A percentile compares a stretch with the other conserved stretches of the same genome.
These are phyloP conservation scores for Cinclus cinclus DNA, from an alignment of 2,113 vertebrate genomes.

Conservation along the genomic window DNA sequence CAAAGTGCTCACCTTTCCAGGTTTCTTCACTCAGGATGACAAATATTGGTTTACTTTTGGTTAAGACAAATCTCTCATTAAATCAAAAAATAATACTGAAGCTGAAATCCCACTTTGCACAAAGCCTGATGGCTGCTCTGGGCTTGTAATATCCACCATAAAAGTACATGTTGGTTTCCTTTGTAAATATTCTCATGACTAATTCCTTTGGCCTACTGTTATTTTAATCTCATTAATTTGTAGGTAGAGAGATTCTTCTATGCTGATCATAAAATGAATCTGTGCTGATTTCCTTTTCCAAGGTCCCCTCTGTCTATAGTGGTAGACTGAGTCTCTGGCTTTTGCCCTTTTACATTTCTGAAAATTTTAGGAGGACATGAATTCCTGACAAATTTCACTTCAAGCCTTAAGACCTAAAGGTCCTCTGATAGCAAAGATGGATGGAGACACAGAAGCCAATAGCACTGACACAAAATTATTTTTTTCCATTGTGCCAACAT, in stretches of 20 bases:
- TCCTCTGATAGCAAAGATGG: not conserved
- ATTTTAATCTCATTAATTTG: not conserved
- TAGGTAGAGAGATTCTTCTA: not conserved
- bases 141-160: not conserved
- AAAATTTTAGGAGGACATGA: not conserved
- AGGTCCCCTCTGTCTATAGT: not conserved
- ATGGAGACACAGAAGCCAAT: not conserved
- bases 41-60: not conserved
- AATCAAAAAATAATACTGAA: not conserved
- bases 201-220: not conserved
- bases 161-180: not conserved
- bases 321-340: not conserved
- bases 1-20: not conserved
- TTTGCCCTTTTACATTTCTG: not conserved
- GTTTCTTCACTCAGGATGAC: not conserved
- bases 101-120: not conserved
- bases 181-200: not conserved
- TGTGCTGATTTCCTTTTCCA: not conserved
- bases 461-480: not conserved
- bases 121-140: not conserved
- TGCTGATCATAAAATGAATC: not conserved
- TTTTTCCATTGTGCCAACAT: not conserved
- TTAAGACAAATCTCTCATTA: not conserved
- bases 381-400: not conserved
- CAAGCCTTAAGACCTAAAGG: not conserved